Base-by-base conservation (phyloP, 2,888 invertebrate genomes). In the Macrosoma leucophasiata region DNA sequence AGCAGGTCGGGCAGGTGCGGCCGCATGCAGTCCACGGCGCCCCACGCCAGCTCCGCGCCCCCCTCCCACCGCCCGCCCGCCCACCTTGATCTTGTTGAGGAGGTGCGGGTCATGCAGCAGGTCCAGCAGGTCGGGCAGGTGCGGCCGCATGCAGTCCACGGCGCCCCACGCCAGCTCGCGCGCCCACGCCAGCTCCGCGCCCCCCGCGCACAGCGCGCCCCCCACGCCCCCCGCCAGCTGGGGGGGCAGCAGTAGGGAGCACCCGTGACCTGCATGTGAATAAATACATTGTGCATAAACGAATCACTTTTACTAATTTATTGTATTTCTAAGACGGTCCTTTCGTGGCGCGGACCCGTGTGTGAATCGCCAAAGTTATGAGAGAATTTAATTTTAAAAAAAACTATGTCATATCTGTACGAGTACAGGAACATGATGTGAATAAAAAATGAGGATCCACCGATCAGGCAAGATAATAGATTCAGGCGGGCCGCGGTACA, bases 101-200 rank as follows among this genome's bases (percentile, higher is more conserved):
- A 98, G 95, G 63, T 99, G 97, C 46, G 98, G 94, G 74, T 99
- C 99, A 6, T 95, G 92, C 43, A 99, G 86, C 69, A 99, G 95
- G 46, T 98, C 98, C 22, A 98, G 86, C 48, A 96, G 92, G 72
- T 99, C 99, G 12, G 90, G 90, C 33, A 98, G 87, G 69, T 97
- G 95, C 36, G 94, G 92, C 13, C 95, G 87, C 90, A 98, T 91
- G 59, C 97, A 96, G 75, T 99, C 99, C 2, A 95, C 92, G 0
- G 97, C 94, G 50, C 94, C 96, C 1, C 96, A 95, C 38, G 89
- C 91, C 42, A 89, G 87, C 48, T 89, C 85, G 1, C 88, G 84
- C 5, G 69, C 72, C 17, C 70, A 75, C 0, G 50, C 33, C 1
- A 55, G 52, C 20, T 39, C 33, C 8, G 56, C 41, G 7, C 54